These are phyloP conservation scores for Ectropis grisescens DNA, from an alignment of 1,140 invertebrate species.

Conservation along the genomic window DNA sequence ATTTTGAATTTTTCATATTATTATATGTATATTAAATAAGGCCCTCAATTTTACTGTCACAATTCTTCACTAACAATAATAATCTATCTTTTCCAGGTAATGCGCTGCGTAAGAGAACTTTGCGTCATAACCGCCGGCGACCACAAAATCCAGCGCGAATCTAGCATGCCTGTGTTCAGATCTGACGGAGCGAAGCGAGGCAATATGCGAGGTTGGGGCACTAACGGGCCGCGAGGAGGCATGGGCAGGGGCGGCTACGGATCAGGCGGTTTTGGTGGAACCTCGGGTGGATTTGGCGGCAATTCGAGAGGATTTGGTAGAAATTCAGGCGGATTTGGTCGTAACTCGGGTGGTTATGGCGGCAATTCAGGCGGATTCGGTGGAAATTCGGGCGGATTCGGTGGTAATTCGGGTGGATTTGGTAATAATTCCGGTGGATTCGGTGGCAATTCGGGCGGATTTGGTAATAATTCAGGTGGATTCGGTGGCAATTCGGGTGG, in stretches of 20 bases:
- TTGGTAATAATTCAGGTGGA: conserved; percentile 7
- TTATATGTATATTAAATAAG: too few species aligned
- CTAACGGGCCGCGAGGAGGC: conserved; percentile 36
- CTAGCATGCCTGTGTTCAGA: conserved; percentile 37
- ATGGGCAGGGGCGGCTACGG: conserved; percentile 22
- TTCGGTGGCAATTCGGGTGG: conserved; percentile 9
- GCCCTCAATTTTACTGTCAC: too few species aligned
- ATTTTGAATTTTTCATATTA: too few species aligned
- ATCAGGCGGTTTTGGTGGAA: conserved; percentile 17
- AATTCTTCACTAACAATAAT: conserved; percentile 1
- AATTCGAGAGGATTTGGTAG: conserved; percentile 3
- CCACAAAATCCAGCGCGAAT: conserved; percentile 73
- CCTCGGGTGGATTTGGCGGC: conserved; percentile 10
- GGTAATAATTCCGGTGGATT: conserved; percentile 11
- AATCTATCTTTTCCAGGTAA: conserved; percentile 58
- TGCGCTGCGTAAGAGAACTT: conserved; percentile 75
- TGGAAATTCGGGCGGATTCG: conserved; percentile 12
- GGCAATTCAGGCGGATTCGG: conserved; percentile 7
- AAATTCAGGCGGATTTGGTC: conserved; percentile 3
- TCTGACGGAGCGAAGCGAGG: conserved; percentile 40
- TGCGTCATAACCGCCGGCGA: conserved; percentile 82
- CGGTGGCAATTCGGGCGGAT: conserved; percentile 9
- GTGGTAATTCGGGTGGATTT: conserved; percentile 12
- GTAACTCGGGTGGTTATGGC: conserved; percentile 7
- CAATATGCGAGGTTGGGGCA: conserved; percentile 36